Conservation (phyloP, 2,888 invertebrate genomes). For the Hymenopus coronatus region DNA sequence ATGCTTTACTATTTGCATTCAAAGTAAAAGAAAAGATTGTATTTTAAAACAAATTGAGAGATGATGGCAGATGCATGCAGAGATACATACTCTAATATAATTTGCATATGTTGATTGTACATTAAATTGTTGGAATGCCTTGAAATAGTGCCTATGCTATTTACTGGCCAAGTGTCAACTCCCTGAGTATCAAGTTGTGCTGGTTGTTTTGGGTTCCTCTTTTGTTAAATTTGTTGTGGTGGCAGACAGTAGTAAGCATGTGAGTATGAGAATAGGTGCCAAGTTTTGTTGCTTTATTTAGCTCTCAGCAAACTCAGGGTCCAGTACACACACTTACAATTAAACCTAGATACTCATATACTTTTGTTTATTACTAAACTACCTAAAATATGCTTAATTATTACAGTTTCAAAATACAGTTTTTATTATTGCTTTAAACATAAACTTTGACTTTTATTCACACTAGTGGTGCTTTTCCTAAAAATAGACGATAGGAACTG, state of each 20-base stretch:
- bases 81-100: neutral
- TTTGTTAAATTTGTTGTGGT: slow-evolving; percentile 11
- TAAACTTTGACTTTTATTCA: neutral
- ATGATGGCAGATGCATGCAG: neutral
- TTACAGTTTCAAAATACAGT: neutral
- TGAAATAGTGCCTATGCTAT: neutral
- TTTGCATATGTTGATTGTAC: neutral
- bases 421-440: neutral
- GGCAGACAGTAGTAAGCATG: slow-evolving; percentile 15
- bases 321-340: slow-evolving; percentile 1
- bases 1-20: neutral
- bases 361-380: neutral
- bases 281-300: slow-evolving; percentile 22
- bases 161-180: neutral
- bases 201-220: slow-evolving; percentile 15
- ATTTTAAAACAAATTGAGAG: neutral
- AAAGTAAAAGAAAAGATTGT: neutral
- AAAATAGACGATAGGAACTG: neutral
- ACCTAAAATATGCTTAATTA: neutral
- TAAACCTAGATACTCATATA: neutral
- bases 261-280: slow-evolving; percentile 3
- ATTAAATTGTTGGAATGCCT: neutral
- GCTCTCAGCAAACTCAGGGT: slow-evolving; percentile 13
- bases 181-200: slow-evolving; percentile 7
- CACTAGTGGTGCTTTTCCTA: neutral